Conservation (phyloP, 2,888 invertebrate species). For the Eulithis testata region DNA sequence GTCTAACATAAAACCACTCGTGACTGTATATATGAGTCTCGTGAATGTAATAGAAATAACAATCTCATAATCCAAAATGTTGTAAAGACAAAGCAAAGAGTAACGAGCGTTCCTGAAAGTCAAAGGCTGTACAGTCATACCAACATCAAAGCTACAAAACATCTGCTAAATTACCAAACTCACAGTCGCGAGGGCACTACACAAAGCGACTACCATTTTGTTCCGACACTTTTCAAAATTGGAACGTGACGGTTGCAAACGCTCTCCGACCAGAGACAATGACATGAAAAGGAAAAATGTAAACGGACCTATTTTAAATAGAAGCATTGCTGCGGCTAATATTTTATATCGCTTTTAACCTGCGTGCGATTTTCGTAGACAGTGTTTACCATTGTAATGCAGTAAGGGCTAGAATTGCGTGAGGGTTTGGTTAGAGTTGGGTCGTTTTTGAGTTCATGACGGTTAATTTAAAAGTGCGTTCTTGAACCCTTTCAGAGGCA, state of each 20-base stretch:
- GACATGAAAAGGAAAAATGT: constrained; percentile 85
- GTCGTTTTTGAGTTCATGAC: constrained; percentile 59
- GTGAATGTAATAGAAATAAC: neutral
- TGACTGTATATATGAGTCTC: neutral
- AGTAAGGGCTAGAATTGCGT: constrained; percentile 59
- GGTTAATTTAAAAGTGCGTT: constrained; percentile 85
- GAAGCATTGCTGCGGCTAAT: constrained; percentile 69
- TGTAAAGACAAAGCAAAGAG: constrained; percentile 14
- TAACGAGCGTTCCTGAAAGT: constrained; percentile 30
- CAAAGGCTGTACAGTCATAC: constrained; percentile 39
- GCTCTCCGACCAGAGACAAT: constrained; percentile 82
- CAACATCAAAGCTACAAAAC: constrained; percentile 73
- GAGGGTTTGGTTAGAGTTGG: constrained; percentile 49
- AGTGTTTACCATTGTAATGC: constrained; percentile 20
- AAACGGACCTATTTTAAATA: constrained; percentile 83
- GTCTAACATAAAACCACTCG: neutral
- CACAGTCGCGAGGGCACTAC: constrained; percentile 64
- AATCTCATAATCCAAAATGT: neutral
- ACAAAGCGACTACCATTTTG: constrained; percentile 84
- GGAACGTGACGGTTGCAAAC: constrained; percentile 85
- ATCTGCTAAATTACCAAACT: constrained; percentile 81
- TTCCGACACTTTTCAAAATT: constrained; percentile 85
- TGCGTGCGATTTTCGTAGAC: constrained; percentile 53
- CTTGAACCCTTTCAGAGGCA: constrained; percentile 85
- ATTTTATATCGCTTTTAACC: constrained; percentile 65